phyloP scores from a whole-genome alignment of 2,113 vertebrate species.

The Thalassarche chlororhynchos region DNA sequence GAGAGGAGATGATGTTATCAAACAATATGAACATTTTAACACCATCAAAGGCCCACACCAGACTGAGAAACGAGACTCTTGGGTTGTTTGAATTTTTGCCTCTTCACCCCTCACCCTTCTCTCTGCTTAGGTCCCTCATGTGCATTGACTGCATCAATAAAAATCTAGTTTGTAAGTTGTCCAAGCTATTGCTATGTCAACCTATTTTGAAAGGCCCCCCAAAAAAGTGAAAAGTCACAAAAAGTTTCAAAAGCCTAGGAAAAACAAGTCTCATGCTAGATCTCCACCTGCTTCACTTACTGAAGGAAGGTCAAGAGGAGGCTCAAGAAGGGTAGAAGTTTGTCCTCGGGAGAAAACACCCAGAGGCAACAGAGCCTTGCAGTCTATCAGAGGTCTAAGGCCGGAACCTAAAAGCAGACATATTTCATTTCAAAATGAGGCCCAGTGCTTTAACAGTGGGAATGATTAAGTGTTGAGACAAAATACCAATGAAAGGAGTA shows the following conservation, averaged over 20 bases:
- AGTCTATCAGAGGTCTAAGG: background rate
- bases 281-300: background rate
- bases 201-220: background rate
- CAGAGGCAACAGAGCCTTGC: constrained; percentile 13
- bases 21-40: background rate
- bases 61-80: background rate
- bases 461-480: constrained; percentile 61
- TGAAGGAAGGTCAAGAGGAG: background rate
- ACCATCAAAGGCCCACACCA: background rate
- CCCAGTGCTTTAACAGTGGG: background rate
- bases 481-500: constrained; percentile 42
- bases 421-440: constrained; percentile 36
- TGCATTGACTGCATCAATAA: background rate
- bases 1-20: background rate
- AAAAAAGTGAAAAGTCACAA: background rate
- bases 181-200: background rate
- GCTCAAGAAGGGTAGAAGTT: background rate
- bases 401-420: constrained; percentile 5
- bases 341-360: background rate
- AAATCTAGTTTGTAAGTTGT: background rate
- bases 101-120: background rate
- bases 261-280: background rate
- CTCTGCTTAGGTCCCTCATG: background rate
- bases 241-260: background rate
- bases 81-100: background rate